Percentiles rank a stretch among this genome's conserved stretches.
Conservation (phyloP, 2,888 invertebrate species). For the Hololepta plana region DNA sequence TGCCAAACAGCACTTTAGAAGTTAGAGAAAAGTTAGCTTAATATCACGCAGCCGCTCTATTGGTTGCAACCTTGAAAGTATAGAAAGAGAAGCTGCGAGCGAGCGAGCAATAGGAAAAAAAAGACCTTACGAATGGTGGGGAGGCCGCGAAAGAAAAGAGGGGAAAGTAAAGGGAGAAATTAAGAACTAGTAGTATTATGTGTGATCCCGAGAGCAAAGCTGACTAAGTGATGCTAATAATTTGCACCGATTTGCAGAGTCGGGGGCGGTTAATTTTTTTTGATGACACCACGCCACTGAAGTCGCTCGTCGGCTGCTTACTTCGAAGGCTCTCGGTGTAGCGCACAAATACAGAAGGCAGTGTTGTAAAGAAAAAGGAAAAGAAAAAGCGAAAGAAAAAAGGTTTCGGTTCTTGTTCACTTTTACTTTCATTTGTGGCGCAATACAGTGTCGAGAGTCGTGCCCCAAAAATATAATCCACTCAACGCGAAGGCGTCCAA, state of each 20-base stretch:
- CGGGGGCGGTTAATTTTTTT: slow-evolving; percentile 16
- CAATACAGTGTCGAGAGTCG: slow-evolving; percentile 26
- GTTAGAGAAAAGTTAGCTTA: no score
- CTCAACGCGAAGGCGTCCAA: slow-evolving; percentile 21
- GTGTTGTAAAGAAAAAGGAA: no score
- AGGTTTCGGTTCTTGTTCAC: slow-evolving; percentile 23
- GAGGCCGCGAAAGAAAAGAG: slow-evolving; percentile 23
- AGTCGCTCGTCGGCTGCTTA: slow-evolving; percentile 1
- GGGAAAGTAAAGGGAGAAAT: slow-evolving; percentile 32
- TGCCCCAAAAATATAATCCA: slow-evolving; percentile 28
- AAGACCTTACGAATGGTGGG: slow-evolving; percentile 17
- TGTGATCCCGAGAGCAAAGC: slow-evolving; percentile 23
- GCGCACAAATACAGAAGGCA: no score
- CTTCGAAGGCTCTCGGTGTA: not conserved
- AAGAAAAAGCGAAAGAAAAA: slow-evolving; percentile 3
- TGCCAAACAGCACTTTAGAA: no score
- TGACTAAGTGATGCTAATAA: slow-evolving; percentile 17
- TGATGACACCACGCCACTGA: slow-evolving; percentile 1
- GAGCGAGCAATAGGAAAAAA: slow-evolving; percentile 25
- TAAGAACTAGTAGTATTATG: slow-evolving; percentile 26
- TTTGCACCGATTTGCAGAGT: slow-evolving; percentile 14
- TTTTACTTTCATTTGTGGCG: slow-evolving; percentile 33
- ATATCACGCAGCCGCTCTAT: no score
- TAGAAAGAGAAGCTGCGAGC: slow-evolving; percentile 25
- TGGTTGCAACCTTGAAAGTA: slow-evolving; percentile 27